Evolutionary conservation across 2,888 invertebrate genomes (phyloP).

Genomic region (Auanema freiburgensis): DNA sequence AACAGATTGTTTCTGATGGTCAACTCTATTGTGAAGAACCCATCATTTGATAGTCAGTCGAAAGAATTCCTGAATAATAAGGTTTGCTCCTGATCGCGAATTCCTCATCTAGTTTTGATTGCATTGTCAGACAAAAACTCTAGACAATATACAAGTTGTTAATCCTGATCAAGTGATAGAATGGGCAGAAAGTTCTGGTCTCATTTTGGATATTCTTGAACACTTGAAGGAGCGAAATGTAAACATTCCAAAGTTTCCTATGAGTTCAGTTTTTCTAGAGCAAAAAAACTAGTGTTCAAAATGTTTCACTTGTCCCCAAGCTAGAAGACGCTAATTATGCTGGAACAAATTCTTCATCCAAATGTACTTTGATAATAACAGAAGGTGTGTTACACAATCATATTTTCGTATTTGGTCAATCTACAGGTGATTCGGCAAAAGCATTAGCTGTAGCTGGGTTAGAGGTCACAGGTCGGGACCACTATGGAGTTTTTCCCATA

Average conservation of each 20-base stretch:
- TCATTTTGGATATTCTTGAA: slow-evolving; percentile 10
- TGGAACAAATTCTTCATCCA: slow-evolving; percentile 22
- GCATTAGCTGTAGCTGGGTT: slow-evolving; percentile 92
- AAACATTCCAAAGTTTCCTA: too few species aligned
- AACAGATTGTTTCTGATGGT: slow-evolving; percentile 94
- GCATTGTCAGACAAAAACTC: slow-evolving; percentile 12
- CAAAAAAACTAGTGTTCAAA: not conserved
- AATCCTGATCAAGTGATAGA: slow-evolving; percentile 10
- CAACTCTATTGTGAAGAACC: slow-evolving; percentile 95
- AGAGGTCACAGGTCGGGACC: slow-evolving; percentile 67
- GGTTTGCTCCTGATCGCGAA: too few species aligned
- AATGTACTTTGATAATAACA: slow-evolving; percentile 90
- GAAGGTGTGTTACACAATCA: slow-evolving; percentile 69
- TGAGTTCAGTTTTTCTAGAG: not conserved
- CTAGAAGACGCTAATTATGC: slow-evolving; percentile 47
- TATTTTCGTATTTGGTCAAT: not conserved
- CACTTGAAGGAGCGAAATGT: too few species aligned
- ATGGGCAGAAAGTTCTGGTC: slow-evolving; percentile 29
- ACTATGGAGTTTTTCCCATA: slow-evolving; percentile 47
- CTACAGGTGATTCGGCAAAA: slow-evolving; percentile 92
- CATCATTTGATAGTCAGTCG: slow-evolving; percentile 97
- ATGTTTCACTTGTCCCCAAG: slow-evolving; percentile 24
- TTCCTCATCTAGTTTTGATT: too few species aligned
- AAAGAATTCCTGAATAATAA: too few species aligned
- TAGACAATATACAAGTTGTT: not conserved